phyloP scores from a whole-genome alignment of 2,113 vertebrate species.

The Hippocampus abdominalis region DNA sequence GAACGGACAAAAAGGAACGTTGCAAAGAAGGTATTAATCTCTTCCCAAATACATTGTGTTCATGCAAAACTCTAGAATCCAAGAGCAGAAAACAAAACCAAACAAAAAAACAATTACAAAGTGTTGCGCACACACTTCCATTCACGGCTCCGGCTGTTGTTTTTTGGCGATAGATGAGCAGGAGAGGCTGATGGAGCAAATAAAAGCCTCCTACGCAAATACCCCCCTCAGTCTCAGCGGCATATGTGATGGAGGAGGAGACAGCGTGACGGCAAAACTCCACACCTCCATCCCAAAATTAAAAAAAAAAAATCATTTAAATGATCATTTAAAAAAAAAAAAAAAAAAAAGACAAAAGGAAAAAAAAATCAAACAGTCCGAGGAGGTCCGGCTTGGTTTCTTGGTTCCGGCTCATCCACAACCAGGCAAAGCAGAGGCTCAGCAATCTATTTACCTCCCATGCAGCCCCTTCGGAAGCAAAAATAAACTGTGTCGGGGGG shows the following conservation, averaged over 20 bases:
- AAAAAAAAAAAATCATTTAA: neutral
- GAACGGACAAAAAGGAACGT: neutral
- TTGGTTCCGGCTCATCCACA: conserved; percentile 15
- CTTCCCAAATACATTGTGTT: neutral
- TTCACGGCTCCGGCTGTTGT: conserved; percentile 53
- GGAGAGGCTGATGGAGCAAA: conserved; percentile 36
- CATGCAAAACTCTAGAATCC: conserved; percentile 1
- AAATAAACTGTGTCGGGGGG: neutral
- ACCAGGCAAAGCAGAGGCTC: neutral
- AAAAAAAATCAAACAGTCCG: conserved; percentile 17
- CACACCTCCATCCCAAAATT: conserved; percentile 47
- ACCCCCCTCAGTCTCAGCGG: conserved; percentile 41
- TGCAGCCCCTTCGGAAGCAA: conserved; percentile 26
- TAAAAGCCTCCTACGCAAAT: conserved; percentile 64
- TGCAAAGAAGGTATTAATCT: neutral
- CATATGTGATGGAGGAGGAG: conserved; percentile 46
- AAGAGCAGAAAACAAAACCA: neutral
- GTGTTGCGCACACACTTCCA: conserved; percentile 12
- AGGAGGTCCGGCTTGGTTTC: conserved; percentile 51
- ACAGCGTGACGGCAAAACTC: conserved; percentile 42
- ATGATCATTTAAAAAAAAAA: too few species aligned
- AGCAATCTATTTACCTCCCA: conserved; percentile 8
- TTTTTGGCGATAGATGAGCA: conserved; percentile 40
- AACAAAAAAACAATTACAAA: neutral
- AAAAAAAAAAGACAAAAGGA: neutral